Percentiles rank a stretch among this genome's conserved stretches.
These are phyloP conservation scores for Iselma pallidipennis DNA, from an alignment of 2,888 invertebrate species.

Conservation along the genomic window DNA sequence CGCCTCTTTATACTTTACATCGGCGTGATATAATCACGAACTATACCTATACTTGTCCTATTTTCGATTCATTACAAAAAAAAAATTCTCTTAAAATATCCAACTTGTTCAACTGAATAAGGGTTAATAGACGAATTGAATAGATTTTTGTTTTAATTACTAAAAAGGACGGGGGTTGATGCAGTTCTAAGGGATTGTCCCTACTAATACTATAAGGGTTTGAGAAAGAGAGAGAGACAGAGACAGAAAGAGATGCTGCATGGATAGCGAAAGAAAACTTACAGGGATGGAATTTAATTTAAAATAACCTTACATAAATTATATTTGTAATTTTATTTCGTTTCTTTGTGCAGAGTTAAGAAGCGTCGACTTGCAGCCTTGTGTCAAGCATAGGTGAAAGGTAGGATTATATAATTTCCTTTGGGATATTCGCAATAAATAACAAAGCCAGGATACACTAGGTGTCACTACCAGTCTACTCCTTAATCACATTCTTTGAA, in stretches of 20 bases:
- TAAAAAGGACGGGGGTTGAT: not conserved
- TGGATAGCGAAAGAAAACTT: conserved; percentile 5
- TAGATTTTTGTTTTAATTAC: not conserved
- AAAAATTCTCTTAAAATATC: not conserved
- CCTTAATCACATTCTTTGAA: conserved; percentile 46
- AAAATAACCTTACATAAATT: conserved; percentile 48
- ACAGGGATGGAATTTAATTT: conserved; percentile 48
- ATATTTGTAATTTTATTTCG: conserved; percentile 49
- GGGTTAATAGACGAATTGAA: not conserved
- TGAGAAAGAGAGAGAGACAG: not conserved
- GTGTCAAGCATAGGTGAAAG: conserved; percentile 30
- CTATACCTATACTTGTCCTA: conserved; percentile 2
- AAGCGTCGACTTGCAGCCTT: conserved; percentile 20
- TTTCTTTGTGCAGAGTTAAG: conserved; percentile 40
- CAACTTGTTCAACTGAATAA: not conserved
- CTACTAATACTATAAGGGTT: not conserved
- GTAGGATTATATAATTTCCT: conserved; percentile 56
- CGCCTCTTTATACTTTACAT: conserved; percentile 17
- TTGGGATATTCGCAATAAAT: conserved; percentile 46
- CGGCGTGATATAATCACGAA: conserved; percentile 16
- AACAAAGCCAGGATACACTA: conserved; percentile 39
- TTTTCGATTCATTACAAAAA: not conserved
- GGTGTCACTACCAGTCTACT: conserved; percentile 47
- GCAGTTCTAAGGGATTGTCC: conserved; percentile 5
- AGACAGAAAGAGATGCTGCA: not conserved